phyloP scores from a whole-genome alignment of 2,888 invertebrate species.

The Catocala fraxini region DNA sequence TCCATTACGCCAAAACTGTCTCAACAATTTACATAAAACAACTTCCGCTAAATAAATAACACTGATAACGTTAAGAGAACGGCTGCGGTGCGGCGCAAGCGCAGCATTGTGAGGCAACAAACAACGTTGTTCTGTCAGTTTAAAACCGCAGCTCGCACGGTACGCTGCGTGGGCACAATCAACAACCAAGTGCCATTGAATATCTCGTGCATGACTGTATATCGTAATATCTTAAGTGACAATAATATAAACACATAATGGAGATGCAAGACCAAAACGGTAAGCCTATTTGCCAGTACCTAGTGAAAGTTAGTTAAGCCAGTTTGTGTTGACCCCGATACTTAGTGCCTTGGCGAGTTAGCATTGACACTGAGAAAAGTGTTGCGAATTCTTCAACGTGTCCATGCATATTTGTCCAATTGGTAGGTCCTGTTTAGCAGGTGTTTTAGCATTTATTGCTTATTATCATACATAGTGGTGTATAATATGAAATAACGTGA shows the following conservation, averaged over 20 bases:
- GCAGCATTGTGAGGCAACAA: conserved; percentile 39
- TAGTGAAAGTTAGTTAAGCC: conserved; percentile 61
- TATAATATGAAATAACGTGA: too few relatives aligned
- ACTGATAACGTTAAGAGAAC: conserved; percentile 50
- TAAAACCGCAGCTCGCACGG: conserved; percentile 45
- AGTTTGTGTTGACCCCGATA: conserved; percentile 52
- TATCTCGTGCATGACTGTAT: conserved; percentile 32
- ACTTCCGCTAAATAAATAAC: conserved; percentile 45
- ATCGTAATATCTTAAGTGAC: conserved; percentile 15
- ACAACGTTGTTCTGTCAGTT: conserved; percentile 44
- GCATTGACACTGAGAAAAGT: conserved; percentile 44
- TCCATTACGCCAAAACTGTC: background rate
- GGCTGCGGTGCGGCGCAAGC: conserved; percentile 49
- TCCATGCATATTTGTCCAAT: too few relatives aligned
- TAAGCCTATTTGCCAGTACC: conserved; percentile 44
- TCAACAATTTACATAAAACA: conserved; percentile 4
- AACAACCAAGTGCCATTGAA: conserved; percentile 11
- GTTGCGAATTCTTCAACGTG: background rate
- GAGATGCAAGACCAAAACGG: conserved; percentile 66
- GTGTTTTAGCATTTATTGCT: too few relatives aligned
- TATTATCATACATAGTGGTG: too few relatives aligned
- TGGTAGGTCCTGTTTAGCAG: too few relatives aligned
- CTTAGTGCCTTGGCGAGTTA: conserved; percentile 33
- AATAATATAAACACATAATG: conserved; percentile 48
- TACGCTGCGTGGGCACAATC: conserved; percentile 23